These are phyloP conservation scores for Dipodomys stephensi DNA, from an alignment of 2,113 vertebrate species.

Conservation along the genomic window DNA sequence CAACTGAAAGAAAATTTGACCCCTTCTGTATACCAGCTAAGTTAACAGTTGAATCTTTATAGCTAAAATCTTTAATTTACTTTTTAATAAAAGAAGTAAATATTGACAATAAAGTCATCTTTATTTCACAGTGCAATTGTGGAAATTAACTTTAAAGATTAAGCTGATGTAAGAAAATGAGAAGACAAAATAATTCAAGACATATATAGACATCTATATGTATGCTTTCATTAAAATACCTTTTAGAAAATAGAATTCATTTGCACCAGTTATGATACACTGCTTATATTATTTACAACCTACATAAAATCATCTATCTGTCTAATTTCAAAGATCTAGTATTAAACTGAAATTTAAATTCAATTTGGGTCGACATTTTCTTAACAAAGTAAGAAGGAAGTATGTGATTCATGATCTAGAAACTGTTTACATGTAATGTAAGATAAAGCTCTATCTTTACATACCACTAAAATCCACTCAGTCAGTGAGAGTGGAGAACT, in stretches of 20 bases:
- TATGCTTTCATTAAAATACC: neutral
- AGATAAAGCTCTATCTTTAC: neutral
- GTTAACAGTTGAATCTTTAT: neutral
- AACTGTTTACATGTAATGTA: neutral
- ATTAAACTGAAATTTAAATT: neutral
- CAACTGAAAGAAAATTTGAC: neutral
- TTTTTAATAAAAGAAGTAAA: conserved; percentile 48
- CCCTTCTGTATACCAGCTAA: neutral
- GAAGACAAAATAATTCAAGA: neutral
- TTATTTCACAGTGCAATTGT: neutral
- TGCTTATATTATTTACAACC: neutral
- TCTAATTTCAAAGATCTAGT: neutral
- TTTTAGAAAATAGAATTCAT: neutral
- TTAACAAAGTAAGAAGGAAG: neutral
- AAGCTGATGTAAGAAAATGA: neutral
- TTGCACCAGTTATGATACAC: neutral
- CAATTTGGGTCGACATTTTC: neutral
- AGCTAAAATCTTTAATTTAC: neutral
- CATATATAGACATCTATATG: neutral
- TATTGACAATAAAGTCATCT: neutral
- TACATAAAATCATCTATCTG: neutral
- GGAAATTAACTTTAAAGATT: conserved; percentile 32
- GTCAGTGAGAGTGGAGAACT: neutral
- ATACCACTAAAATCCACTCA: neutral
- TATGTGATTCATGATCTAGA: neutral